A percentile compares a stretch with the other conserved stretches of the same genome.
Conservation (phyloP, 2,797 vertebrate species). For the Agapornis canus region DNA sequence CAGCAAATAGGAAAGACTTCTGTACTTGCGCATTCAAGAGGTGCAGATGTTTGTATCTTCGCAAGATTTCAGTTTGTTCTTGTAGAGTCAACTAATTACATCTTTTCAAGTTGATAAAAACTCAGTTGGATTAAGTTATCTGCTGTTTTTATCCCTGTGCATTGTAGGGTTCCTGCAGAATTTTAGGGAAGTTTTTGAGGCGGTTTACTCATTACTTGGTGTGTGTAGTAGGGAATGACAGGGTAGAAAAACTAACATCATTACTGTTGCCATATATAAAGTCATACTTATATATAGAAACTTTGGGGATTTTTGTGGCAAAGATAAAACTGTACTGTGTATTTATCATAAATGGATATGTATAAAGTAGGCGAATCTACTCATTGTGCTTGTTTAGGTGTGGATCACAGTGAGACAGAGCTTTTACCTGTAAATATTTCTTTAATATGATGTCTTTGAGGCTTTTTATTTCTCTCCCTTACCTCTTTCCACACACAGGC, state of each 20-base stretch:
- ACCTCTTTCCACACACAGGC: accelerated
- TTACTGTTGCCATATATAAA: background rate
- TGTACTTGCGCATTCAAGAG: background rate
- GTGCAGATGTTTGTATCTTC: background rate
- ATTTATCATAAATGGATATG: background rate
- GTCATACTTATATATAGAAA: background rate
- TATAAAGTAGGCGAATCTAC: background rate
- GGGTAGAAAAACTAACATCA: accelerated
- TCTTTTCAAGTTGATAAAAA: background rate
- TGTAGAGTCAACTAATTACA: background rate
- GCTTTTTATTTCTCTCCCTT: background rate
- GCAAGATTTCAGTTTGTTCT: background rate
- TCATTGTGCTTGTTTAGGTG: background rate
- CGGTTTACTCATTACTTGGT: background rate
- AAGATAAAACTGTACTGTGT: background rate
- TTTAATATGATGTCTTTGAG: background rate
- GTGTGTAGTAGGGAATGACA: background rate
- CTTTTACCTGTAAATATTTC: background rate
- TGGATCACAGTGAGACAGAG: background rate
- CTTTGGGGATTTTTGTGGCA: background rate
- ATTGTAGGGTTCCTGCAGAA: background rate
- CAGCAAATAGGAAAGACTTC: background rate
- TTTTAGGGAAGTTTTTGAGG: background rate
- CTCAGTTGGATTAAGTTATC: background rate
- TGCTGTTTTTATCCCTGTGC: background rate